phyloP scores from a whole-genome alignment of 2,113 vertebrate species.

The Axis porcinus region DNA sequence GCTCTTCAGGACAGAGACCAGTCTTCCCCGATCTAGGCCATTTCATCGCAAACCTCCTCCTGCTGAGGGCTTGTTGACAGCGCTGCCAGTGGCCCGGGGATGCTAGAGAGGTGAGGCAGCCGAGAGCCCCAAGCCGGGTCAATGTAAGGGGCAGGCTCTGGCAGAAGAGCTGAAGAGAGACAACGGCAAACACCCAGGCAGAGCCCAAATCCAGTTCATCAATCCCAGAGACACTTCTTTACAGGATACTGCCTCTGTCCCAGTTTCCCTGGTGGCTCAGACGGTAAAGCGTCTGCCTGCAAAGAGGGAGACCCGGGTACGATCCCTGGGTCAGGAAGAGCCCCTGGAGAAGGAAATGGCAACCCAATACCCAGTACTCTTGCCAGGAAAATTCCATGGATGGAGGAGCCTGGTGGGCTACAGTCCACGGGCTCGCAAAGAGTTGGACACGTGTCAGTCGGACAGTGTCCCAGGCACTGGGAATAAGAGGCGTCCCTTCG shows the following conservation, averaged over 20 bases:
- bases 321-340: not conserved
- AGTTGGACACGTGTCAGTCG: not conserved
- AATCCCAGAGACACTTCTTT: not conserved
- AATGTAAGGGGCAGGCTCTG: not conserved
- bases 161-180: not conserved
- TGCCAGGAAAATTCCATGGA: not conserved
- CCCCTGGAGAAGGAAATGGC: not conserved
- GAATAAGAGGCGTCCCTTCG: not conserved
- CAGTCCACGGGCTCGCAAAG: not conserved
- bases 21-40: slow-evolving; percentile 15
- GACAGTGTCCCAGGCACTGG: not conserved
- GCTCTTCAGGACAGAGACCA: not conserved
- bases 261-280: not conserved
- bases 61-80: not conserved
- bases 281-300: not conserved
- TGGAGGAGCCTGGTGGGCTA: not conserved
- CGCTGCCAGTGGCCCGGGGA: not conserved
- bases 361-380: not conserved
- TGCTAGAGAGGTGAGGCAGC: not conserved
- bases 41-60: not conserved
- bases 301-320: not conserved
- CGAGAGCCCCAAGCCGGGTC: not conserved
- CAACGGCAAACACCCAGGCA: not conserved
- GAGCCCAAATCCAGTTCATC: not conserved
- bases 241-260: not conserved